A percentile compares a stretch with the other conserved stretches of the same genome.
Conservation (phyloP, 35 echinoderm and acorn worm genomes). For the Strongylocentrotus purpuratus region DNA sequence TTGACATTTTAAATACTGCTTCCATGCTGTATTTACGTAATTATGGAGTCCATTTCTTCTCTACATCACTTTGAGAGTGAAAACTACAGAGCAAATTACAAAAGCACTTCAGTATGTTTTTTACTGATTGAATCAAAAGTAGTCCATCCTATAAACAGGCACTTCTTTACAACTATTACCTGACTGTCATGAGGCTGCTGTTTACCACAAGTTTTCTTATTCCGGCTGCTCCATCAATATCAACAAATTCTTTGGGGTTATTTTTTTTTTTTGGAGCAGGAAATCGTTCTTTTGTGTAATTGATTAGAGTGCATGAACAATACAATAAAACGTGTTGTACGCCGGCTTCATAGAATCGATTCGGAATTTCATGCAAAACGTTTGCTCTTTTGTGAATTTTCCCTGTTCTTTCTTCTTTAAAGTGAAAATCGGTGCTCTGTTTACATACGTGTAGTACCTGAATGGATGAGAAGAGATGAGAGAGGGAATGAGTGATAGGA, state of each 20-base stretch:
- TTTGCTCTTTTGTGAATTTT: background rate
- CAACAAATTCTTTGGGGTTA: background rate
- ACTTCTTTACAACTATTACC: too few relatives aligned
- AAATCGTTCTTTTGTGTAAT: slow-evolving; percentile 19
- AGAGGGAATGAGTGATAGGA: background rate
- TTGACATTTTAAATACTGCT: too few relatives aligned
- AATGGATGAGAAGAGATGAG: background rate
- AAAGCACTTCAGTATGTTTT: too few relatives aligned
- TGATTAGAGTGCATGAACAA: background rate
- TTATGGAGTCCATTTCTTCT: too few relatives aligned
- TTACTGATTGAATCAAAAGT: too few relatives aligned
- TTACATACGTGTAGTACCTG: too few relatives aligned
- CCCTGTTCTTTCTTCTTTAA: background rate
- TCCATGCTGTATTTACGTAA: too few relatives aligned
- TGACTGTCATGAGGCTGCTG: background rate
- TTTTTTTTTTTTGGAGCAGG: background rate
- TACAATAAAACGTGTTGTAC: background rate
- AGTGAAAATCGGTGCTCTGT: too few relatives aligned
- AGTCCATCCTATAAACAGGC: too few relatives aligned
- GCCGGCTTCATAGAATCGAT: background rate
- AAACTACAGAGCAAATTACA: too few relatives aligned
- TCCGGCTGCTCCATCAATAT: background rate
- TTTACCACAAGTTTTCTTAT: background rate
- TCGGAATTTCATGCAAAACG: background rate
- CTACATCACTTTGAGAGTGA: too few relatives aligned